Percentiles rank a stretch among this genome's conserved stretches.
Evolutionary conservation across 2,888 invertebrate genomes (phyloP).

Genomic region (Drosophila affinis): DNA sequence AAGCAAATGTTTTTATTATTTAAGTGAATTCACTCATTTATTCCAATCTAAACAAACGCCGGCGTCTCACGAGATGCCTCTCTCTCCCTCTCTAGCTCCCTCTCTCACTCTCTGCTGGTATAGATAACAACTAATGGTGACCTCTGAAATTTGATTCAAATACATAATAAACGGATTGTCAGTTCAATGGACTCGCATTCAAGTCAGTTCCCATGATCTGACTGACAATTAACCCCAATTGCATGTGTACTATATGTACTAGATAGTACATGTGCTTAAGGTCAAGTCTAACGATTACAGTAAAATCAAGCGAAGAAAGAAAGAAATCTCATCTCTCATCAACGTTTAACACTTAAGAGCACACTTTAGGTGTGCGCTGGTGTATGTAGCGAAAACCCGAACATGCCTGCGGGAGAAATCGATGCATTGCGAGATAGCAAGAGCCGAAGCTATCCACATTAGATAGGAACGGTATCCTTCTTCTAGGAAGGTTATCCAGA

Average conservation of each 20-base stretch:
- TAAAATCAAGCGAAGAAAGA: neutral
- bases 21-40: constrained; percentile 66
- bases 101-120: constrained; percentile 11
- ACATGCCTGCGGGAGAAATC: too few species aligned
- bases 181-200: constrained; percentile 35
- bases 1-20: constrained; percentile 66
- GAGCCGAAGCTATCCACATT: too few species aligned
- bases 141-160: constrained; percentile 29
- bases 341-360: too few species aligned
- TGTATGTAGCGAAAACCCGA: too few species aligned
- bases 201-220: neutral
- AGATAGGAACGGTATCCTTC: too few species aligned
- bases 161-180: constrained; percentile 1
- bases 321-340: neutral
- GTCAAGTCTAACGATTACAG: constrained; percentile 7
- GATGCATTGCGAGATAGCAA: too few species aligned
- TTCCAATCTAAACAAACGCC: constrained; percentile 59
- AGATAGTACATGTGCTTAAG: constrained; percentile 1
- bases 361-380: too few species aligned
- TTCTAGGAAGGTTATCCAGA: too few species aligned
- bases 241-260: constrained; percentile 4
- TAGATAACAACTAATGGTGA: constrained; percentile 28
- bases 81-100: neutral
- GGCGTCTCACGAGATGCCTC: constrained; percentile 42
- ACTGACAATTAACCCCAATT: constrained; percentile 18